phyloP scores from a whole-genome alignment of 2,888 invertebrate genomes.

The Hypomecis punctinalis region DNA sequence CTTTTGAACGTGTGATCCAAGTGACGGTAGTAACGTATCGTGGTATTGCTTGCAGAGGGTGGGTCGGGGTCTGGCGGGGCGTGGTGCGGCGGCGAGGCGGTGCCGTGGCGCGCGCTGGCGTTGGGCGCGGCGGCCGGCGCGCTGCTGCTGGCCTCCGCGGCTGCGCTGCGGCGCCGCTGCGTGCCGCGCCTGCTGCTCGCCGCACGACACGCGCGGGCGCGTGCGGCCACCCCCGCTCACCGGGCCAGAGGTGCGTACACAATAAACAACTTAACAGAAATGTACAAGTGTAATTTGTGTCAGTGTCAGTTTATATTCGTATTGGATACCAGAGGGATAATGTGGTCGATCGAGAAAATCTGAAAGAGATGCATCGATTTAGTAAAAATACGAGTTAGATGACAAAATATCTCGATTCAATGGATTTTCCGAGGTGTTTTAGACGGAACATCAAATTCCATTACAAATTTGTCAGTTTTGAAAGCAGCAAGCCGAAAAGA shows the following conservation, averaged over 20 bases:
- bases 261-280: neutral
- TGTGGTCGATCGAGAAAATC: too few species aligned
- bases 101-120: slow-evolving; percentile 85
- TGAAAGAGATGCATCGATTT: too few species aligned
- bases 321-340: too few species aligned
- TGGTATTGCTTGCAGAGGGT: slow-evolving; percentile 33
- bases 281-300: too few species aligned
- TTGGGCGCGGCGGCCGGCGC: slow-evolving; percentile 80
- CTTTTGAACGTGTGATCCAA: too few species aligned
- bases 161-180: slow-evolving; percentile 81
- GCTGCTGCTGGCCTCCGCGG: slow-evolving; percentile 75
- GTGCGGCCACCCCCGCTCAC: slow-evolving; percentile 66
- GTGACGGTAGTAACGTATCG: neutral
- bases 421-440: too few species aligned
- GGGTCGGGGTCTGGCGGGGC: slow-evolving; percentile 32
- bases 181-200: slow-evolving; percentile 72
- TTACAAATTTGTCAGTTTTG: too few species aligned
- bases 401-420: too few species aligned
- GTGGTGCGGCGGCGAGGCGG: slow-evolving; percentile 66
- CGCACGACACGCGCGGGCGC: slow-evolving; percentile 66
- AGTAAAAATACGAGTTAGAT: too few species aligned
- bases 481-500: too few species aligned
- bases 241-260: slow-evolving; percentile 66
- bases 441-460: too few species aligned
- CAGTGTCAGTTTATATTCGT: too few species aligned